phyloP scores from a whole-genome alignment of 2,888 invertebrate species.

The Limenitis camilla region DNA sequence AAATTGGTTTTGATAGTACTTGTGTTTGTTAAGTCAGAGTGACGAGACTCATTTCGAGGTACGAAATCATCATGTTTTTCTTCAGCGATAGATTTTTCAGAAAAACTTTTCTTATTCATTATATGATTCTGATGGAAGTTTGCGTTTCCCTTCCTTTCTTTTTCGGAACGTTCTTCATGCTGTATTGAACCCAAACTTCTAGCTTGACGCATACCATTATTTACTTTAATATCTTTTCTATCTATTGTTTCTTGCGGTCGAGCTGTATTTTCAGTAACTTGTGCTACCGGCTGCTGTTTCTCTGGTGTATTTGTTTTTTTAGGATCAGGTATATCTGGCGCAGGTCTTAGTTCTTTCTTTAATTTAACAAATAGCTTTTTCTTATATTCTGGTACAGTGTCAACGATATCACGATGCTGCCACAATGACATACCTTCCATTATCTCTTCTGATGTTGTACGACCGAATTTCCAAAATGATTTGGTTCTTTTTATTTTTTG shows the following conservation, averaged over 20 bases:
- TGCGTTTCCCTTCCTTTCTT: slow-evolving; percentile 41
- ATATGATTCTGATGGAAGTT: slow-evolving; percentile 50
- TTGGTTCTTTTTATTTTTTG: slow-evolving; percentile 86
- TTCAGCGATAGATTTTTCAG: slow-evolving; percentile 61
- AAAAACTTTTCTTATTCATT: slow-evolving; percentile 60
- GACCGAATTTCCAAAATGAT: slow-evolving; percentile 89
- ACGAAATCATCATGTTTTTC: slow-evolving; percentile 60
- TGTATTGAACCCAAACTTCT: slow-evolving; percentile 67
- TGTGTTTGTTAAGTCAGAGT: slow-evolving; percentile 65
- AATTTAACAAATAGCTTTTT: slow-evolving; percentile 65
- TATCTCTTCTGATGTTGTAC: slow-evolving; percentile 81
- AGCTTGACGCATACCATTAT: slow-evolving; percentile 64
- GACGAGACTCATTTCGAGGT: slow-evolving; percentile 62
- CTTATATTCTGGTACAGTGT: slow-evolving; percentile 75
- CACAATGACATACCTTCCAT: slow-evolving; percentile 90
- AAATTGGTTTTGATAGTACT: slow-evolving; percentile 72
- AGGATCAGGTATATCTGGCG: slow-evolving; percentile 55
- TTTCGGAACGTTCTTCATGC: slow-evolving; percentile 55
- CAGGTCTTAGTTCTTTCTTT: slow-evolving; percentile 61
- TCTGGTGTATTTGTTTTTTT: slow-evolving; percentile 46
- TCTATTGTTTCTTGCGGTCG: slow-evolving; percentile 65
- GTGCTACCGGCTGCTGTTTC: slow-evolving; percentile 40
- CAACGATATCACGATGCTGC: slow-evolving; percentile 89
- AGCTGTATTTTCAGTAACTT: slow-evolving; percentile 39
- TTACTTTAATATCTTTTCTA: slow-evolving; percentile 57